These are phyloP conservation scores for Pseudomyrmex gracilis DNA, from an alignment of 1,140 invertebrate genomes.

Conservation along the genomic window DNA sequence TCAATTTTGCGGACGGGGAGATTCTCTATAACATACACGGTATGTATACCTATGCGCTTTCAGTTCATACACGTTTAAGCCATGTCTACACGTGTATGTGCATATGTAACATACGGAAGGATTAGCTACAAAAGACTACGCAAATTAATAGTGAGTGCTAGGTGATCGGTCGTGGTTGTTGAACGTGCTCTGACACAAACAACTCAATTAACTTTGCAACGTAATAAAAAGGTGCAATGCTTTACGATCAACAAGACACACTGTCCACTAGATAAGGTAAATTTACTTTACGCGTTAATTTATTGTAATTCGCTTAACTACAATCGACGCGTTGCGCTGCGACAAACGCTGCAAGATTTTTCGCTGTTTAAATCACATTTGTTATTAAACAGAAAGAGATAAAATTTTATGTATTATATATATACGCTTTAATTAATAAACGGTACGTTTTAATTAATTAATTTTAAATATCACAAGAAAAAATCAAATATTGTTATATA, in stretches of 20 bases:
- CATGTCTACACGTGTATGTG: background rate
- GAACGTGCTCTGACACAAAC: conserved; percentile 17
- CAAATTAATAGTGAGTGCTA: conserved; percentile 20
- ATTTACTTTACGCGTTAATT: conserved; percentile 32
- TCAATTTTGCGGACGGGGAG: background rate
- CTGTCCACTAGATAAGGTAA: conserved; percentile 8
- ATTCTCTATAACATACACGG: background rate
- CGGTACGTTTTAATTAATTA: too few species aligned
- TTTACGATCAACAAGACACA: conserved; percentile 1
- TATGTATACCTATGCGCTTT: background rate
- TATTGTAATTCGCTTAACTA: conserved; percentile 48
- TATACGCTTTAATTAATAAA: too few species aligned
- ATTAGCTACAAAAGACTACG: conserved; percentile 40
- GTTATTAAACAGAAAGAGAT: background rate
- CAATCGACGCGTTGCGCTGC: background rate
- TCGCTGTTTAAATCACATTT: conserved; percentile 9
- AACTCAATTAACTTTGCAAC: conserved; percentile 43
- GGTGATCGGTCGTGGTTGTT: background rate
- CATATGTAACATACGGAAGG: background rate
- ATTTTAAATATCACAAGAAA: too few species aligned
- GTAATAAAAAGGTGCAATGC: conserved; percentile 27
- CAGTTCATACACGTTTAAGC: background rate
- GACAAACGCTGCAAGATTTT: background rate
- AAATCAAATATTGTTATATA: too few species aligned
- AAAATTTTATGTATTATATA: background rate